A percentile compares a stretch with the other conserved stretches of the same genome.
Evolutionary conservation across 1,140 invertebrate genomes (phyloP).

Genomic region (Conus ventricosus): DNA sequence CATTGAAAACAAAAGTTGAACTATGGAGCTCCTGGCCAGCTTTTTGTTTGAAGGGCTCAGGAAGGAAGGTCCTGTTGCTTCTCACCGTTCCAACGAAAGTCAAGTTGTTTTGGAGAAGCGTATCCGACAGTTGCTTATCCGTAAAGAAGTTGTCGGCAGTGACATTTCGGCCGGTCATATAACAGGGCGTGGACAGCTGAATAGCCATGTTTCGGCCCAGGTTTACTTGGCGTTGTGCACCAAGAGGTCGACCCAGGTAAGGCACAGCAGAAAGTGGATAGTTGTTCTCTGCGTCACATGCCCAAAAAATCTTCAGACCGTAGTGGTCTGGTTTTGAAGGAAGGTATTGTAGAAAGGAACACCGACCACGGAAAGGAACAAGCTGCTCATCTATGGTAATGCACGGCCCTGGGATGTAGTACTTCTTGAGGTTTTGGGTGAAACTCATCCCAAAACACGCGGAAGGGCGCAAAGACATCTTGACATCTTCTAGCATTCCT

Average conservation of each 20-base stretch:
- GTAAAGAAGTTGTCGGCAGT: conserved; percentile 47
- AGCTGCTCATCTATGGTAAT: conserved; percentile 67
- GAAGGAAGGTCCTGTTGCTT: conserved; percentile 24
- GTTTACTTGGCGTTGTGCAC: conserved; percentile 12
- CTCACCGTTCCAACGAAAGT: conserved; percentile 32
- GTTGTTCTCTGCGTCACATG: conserved; percentile 39
- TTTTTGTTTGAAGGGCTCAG: conserved; percentile 30
- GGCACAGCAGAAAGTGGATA: conserved; percentile 38
- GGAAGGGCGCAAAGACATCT: conserved; percentile 55
- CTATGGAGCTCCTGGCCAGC: not conserved
- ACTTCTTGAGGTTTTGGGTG: conserved; percentile 16
- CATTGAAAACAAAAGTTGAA: conserved; percentile 37
- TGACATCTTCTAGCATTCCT: conserved; percentile 33
- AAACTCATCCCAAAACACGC: conserved; percentile 56
- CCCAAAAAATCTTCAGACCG: conserved; percentile 71
- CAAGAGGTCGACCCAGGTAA: conserved; percentile 37
- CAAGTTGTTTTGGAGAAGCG: conserved; percentile 5
- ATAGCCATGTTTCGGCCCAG: conserved; percentile 29
- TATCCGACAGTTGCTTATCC: not conserved
- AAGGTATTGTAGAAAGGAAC: conserved; percentile 69
- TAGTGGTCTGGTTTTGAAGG: conserved; percentile 76
- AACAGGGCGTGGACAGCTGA: conserved; percentile 30
- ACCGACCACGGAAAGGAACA: conserved; percentile 56
- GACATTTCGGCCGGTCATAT: conserved; percentile 38
- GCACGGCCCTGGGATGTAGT: conserved; percentile 48